Evolutionary conservation across 2,797 vertebrate species (phyloP).

Genomic region (Channallabes apus): DNA sequence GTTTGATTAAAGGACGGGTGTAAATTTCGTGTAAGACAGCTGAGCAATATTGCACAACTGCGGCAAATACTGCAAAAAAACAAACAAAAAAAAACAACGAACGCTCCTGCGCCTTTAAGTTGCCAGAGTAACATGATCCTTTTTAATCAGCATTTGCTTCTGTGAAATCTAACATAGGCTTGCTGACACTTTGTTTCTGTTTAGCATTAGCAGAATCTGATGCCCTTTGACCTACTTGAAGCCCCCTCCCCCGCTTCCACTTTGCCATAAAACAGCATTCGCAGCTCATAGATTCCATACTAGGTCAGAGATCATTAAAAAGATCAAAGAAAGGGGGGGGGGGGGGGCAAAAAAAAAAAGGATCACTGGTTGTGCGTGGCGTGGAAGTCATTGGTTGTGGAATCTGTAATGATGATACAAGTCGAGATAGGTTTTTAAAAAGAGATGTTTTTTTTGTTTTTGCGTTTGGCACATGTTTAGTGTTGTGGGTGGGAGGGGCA

Average conservation of each 20-base stretch:
- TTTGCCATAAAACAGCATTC: constrained; percentile 56
- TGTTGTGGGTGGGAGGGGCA: not conserved
- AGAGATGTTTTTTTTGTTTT: not conserved
- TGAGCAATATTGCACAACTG: constrained; percentile 1
- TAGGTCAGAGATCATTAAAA: constrained; percentile 65
- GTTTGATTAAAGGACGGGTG: constrained; percentile 28
- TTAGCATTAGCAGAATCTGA: constrained; percentile 62
- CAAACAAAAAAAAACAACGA: not conserved
- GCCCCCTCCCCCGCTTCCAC: constrained; percentile 48
- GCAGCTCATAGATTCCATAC: constrained; percentile 57
- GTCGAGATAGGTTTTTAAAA: not conserved
- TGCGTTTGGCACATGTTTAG: not conserved
- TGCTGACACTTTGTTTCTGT: constrained; percentile 68
- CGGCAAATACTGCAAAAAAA: not conserved
- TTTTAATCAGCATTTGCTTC: constrained; percentile 65
- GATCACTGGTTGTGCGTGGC: constrained; percentile 55
- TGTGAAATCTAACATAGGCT: constrained; percentile 70
- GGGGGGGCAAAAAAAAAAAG: constrained; percentile 30
- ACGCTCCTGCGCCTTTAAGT: constrained; percentile 60
- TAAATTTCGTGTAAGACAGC: constrained; percentile 6
- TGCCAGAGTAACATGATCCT: constrained; percentile 62
- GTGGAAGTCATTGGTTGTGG: constrained; percentile 13
- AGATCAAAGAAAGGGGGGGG: constrained; percentile 55
- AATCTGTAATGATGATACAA: constrained; percentile 2
- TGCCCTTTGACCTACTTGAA: constrained; percentile 69